A percentile compares a stretch with the other conserved stretches of the same genome.
Conservation (phyloP, 2,888 invertebrate genomes). For the Agriopis leucophaearia region DNA sequence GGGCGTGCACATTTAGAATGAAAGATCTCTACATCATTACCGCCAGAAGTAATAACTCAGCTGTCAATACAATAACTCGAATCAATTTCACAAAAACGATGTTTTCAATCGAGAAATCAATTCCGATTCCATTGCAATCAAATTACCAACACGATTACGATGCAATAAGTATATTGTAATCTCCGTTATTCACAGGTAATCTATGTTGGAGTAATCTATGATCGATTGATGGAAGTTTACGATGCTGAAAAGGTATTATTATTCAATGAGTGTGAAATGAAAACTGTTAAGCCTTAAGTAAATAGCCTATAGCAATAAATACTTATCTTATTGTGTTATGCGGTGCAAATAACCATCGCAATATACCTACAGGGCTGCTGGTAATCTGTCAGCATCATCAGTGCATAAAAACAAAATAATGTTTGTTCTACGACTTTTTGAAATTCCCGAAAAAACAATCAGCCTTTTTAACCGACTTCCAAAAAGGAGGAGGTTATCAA, state of each 20-base stretch:
- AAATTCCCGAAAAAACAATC: no score
- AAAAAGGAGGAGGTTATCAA: no score
- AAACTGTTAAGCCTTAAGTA: constrained; percentile 43
- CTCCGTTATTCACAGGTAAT: constrained; percentile 18
- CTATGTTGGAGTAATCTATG: constrained; percentile 16
- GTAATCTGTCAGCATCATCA: no score
- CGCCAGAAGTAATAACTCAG: constrained; percentile 3
- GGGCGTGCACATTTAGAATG: no score
- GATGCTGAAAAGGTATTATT: constrained; percentile 42
- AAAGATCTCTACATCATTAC: background rate
- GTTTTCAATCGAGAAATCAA: constrained; percentile 20
- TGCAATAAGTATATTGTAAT: constrained; percentile 1
- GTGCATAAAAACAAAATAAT: no score
- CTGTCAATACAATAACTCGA: constrained; percentile 16
- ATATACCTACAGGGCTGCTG: no score
- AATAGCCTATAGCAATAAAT: background rate
- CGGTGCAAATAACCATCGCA: no score
- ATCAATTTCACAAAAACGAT: constrained; percentile 24
- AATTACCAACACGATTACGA: constrained; percentile 13
- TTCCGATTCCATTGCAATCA: constrained; percentile 15
- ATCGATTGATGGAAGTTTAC: constrained; percentile 30
- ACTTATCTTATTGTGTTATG: no score
- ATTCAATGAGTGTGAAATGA: constrained; percentile 66
- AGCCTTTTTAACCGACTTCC: no score
- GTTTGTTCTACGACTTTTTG: no score